Base-by-base conservation (phyloP, 1,140 invertebrate species). In the Pseudomyrmex cubaensis region DNA sequence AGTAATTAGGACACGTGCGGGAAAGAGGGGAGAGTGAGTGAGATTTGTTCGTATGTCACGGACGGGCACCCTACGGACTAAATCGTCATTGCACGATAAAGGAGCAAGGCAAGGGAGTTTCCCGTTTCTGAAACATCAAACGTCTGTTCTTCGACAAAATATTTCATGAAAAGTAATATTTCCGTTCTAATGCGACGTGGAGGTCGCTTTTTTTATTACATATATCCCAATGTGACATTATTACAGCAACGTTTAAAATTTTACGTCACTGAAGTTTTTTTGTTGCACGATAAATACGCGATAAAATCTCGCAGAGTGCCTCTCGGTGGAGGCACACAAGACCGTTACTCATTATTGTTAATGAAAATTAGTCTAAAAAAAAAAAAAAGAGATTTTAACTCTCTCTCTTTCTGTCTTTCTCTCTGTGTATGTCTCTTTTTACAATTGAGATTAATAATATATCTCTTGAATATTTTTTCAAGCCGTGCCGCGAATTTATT, bases 1-100 rank as follows among this genome's bases (percentile, higher is more conserved):
- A 62, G 83, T 82, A 85, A 87, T 88, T 88, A 82, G 87, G 84
- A 75, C 87, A 85, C 83, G 86, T 85, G 83, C 66, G 70, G 50
- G n/a, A 50, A 46, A 13, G 63, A 35, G 44, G 48, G 54, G 64
- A 15, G 0, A 0, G 5, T 35, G 35, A 35, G 35, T 35, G 35
- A 35, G 74, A 70, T 22, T 78, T 22, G 50, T 82, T 57, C 64
- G 52, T 56, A 46, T 13, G 20, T 35, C 46, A 17, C 50, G 15
- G n/a, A 70, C 25, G 56, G 17, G n/a, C 1, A 7, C 56, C 20
- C 59, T 15, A 9, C 56, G 44, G 35, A 4, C 56, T 46, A 70
- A 44, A 80, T 80, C 44, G 54, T 80, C 69, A 80, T 61, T 22
- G 44, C 10, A 17, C 25, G 15, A 12, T 25, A 22, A 35, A 13